phyloP scores from a whole-genome alignment of 1,140 invertebrate genomes.

The Daktulosphaira vitifoliae region DNA sequence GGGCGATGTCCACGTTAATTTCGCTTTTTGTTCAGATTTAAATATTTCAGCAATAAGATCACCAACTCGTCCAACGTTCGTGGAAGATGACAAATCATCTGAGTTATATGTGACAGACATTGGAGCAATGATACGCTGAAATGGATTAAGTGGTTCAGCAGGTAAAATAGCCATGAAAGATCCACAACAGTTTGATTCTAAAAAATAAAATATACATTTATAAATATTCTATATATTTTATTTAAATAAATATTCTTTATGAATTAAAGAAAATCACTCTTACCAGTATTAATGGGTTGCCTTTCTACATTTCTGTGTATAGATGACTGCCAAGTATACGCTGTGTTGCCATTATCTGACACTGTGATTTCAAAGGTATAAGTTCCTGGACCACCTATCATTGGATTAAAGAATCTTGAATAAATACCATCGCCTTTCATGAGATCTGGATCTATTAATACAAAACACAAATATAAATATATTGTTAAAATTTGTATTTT shows the following conservation, averaged over 20 bases:
- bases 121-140: slow-evolving; percentile 46
- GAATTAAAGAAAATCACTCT: neutral
- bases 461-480: slow-evolving; percentile 24
- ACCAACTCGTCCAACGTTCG: slow-evolving; percentile 44
- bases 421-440: slow-evolving; percentile 58
- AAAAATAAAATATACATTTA: slow-evolving; percentile 34
- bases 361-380: slow-evolving; percentile 48
- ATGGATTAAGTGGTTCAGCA: slow-evolving; percentile 45
- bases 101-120: slow-evolving; percentile 43
- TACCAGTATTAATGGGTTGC: neutral
- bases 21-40: slow-evolving; percentile 43
- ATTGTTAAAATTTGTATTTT: neutral
- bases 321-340: slow-evolving; percentile 44
- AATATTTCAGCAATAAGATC: slow-evolving; percentile 45
- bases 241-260: neutral
- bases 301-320: neutral
- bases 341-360: slow-evolving; percentile 47
- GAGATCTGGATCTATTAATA: slow-evolving; percentile 53
- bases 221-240: neutral
- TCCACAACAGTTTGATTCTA: slow-evolving; percentile 45
- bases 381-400: slow-evolving; percentile 44
- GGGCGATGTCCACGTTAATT: slow-evolving; percentile 50
- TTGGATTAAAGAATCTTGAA: slow-evolving; percentile 52
- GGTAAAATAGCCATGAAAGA: slow-evolving; percentile 44
- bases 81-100: slow-evolving; percentile 41